Evolutionary conservation across 2,797 vertebrate genomes (phyloP).

Genomic region (Bufotes viridis): DNA sequence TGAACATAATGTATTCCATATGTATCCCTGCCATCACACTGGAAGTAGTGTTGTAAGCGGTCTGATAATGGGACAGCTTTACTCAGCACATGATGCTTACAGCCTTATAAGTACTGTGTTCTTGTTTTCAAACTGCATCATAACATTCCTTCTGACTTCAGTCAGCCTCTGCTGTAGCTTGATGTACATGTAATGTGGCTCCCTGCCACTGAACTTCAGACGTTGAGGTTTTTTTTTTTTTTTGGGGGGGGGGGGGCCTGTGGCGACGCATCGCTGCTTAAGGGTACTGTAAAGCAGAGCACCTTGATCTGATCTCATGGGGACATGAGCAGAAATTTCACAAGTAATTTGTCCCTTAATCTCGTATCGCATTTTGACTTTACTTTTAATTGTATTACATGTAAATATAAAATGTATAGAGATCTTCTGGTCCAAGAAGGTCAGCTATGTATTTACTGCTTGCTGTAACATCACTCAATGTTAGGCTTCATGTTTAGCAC

Average conservation of each 20-base stretch:
- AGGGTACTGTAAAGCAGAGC: slow-evolving; percentile 5
- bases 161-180: slow-evolving; percentile 62
- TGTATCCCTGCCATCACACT: background rate
- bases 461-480: too few relatives aligned
- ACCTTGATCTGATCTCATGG: background rate
- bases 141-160: slow-evolving; percentile 71
- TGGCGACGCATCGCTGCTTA: too few relatives aligned
- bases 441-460: too few relatives aligned
- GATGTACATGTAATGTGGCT: slow-evolving; percentile 40
- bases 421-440: too few relatives aligned
- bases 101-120: slow-evolving; percentile 75
- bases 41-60: background rate
- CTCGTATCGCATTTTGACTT: too few relatives aligned
- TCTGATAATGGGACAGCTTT: background rate
- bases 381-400: too few relatives aligned
- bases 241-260: background rate
- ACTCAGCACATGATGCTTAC: slow-evolving; percentile 33
- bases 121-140: slow-evolving; percentile 57
- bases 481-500: too few relatives aligned
- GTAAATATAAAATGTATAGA: too few relatives aligned
- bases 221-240: too few relatives aligned
- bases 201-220: slow-evolving; percentile 12
- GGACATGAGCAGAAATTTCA: too few relatives aligned
- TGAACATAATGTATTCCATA: background rate
- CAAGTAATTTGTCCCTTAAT: too few relatives aligned